phyloP scores from a whole-genome alignment of 2,797 vertebrate species.

The Gephyroberyx darwinii region DNA sequence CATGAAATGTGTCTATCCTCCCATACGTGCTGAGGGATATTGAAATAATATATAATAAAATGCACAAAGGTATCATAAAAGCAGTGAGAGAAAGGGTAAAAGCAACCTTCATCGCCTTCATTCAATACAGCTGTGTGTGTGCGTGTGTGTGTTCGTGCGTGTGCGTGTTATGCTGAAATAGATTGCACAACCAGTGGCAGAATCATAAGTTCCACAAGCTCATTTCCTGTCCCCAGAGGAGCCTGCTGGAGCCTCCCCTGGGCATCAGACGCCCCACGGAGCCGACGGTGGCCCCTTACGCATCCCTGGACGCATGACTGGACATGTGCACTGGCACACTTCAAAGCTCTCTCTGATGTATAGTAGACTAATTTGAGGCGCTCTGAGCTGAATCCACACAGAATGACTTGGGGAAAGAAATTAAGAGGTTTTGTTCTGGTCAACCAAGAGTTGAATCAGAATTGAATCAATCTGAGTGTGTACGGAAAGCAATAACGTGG shows the following conservation, averaged over 20 bases:
- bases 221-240: slow-evolving; percentile 19
- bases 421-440: slow-evolving; percentile 3
- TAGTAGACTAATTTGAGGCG: slow-evolving; percentile 7
- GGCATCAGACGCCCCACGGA: slow-evolving; percentile 22
- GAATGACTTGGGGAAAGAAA: slow-evolving; percentile 12
- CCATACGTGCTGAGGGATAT: too few relatives aligned
- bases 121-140: too few relatives aligned
- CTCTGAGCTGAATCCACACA: slow-evolving; percentile 23
- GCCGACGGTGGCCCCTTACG: slow-evolving; percentile 22
- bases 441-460: slow-evolving; percentile 15
- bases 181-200: neutral
- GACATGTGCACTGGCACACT: slow-evolving; percentile 28
- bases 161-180: slow-evolving; percentile 13
- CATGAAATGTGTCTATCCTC: too few relatives aligned
- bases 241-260: slow-evolving; percentile 11
- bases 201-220: slow-evolving; percentile 23
- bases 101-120: too few relatives aligned
- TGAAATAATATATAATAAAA: too few relatives aligned
- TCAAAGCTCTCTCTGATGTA: slow-evolving; percentile 54
- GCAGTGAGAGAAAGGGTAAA: too few relatives aligned
- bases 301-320: slow-evolving; percentile 31
- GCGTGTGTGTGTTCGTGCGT: neutral
- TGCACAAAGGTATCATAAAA: neutral
- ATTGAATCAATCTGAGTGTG: neutral
- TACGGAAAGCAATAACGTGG: neutral